These are phyloP conservation scores for Cassiopea xamachana DNA, from an alignment of 30 jellyfish, hydroid and myxozoan species.

Conservation along the genomic window DNA sequence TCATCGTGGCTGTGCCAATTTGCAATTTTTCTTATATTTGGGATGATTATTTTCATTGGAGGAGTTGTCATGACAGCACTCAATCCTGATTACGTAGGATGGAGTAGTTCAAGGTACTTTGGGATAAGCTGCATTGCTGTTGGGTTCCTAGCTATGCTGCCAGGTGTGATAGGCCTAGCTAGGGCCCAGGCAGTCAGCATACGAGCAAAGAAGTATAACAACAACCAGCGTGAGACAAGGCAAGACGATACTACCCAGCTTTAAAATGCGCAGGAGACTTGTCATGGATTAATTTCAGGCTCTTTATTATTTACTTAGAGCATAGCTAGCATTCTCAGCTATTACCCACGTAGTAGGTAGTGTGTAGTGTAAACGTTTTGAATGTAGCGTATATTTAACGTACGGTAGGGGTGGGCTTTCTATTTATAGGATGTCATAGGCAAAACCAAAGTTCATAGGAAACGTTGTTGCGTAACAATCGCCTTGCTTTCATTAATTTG, in stretches of 20 bases:
- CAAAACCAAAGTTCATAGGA: no score
- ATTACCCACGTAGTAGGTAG: no score
- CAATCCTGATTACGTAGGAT: conserved; percentile 63
- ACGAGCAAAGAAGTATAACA: conserved; percentile 38
- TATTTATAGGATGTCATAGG: no score
- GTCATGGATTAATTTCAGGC: not conserved
- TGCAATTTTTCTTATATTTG: conserved; percentile 74
- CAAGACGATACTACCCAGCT: conserved; percentile 68
- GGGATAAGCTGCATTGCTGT: conserved; percentile 86
- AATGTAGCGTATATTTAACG: no score
- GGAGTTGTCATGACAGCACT: conserved; percentile 83
- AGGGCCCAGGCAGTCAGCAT: conserved; percentile 64
- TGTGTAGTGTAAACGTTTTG: no score
- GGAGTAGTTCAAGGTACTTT: conserved; percentile 92
- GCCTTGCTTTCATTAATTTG: no score
- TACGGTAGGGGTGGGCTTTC: no score
- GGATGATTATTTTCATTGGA: conserved; percentile 52
- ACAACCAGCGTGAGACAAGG: conserved; percentile 9
- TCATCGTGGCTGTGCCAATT: conserved; percentile 89
- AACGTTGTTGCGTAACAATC: no score
- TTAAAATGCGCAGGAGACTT: not conserved
- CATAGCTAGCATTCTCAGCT: no score
- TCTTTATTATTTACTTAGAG: no score
- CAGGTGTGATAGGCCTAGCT: conserved; percentile 84
- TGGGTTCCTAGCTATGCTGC: conserved; percentile 77